phyloP scores from a whole-genome alignment of 2,113 vertebrate genomes.

The Nicator chloris region DNA sequence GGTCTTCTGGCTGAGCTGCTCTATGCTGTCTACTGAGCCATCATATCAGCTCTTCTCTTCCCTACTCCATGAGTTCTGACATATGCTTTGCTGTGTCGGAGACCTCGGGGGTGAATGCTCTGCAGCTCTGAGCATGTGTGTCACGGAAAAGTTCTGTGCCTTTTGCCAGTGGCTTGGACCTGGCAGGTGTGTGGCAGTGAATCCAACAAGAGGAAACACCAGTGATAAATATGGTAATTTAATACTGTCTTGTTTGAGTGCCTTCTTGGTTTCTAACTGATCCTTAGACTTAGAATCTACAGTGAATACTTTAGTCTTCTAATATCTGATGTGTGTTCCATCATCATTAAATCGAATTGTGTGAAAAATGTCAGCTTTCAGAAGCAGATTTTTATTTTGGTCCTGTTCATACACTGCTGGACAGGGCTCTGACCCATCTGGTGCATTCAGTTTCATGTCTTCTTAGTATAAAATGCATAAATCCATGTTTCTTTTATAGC shows the following conservation, averaged over 20 bases:
- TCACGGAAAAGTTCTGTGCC: not conserved
- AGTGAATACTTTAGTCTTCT: not conserved
- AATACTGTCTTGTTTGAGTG: not conserved
- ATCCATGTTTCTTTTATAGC: not conserved
- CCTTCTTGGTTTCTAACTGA: not conserved
- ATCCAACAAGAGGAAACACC: not conserved
- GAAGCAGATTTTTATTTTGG: not conserved
- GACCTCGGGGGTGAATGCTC: not conserved
- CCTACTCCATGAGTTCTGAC: not conserved
- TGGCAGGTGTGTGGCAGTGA: not conserved
- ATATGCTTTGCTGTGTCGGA: constrained; percentile 26
- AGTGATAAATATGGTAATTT: not conserved
- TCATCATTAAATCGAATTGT: not conserved
- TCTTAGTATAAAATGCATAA: not conserved
- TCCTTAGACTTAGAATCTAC: not conserved
- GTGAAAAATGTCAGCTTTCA: not conserved
- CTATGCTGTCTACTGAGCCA: not conserved
- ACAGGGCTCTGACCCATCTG: not conserved
- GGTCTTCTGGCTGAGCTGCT: not conserved
- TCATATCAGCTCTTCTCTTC: not conserved
- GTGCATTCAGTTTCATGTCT: not conserved
- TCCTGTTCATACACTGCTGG: not conserved
- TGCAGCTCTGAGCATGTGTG: not conserved
- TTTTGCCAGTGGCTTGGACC: not conserved
- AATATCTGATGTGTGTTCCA: not conserved